These are phyloP conservation scores for Gasterosteus aculeatus DNA, from an alignment of 2,113 vertebrate species.

Conservation along the genomic window DNA sequence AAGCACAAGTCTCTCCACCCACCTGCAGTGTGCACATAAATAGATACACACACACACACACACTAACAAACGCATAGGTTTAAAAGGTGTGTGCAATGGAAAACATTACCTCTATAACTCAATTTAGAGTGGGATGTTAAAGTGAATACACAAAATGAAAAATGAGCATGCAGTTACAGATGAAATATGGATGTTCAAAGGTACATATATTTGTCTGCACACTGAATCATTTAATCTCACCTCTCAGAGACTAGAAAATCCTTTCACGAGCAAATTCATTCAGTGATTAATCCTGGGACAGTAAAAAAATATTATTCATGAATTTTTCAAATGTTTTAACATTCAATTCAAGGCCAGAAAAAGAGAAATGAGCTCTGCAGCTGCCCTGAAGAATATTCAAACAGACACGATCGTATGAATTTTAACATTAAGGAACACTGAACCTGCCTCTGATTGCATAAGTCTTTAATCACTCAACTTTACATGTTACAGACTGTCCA, in stretches of 20 bases:
- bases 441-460: slow-evolving; percentile 52
- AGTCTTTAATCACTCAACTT: slow-evolving; percentile 62
- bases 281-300: slow-evolving; percentile 70
- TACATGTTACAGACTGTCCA: slow-evolving; percentile 14
- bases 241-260: slow-evolving; percentile 61
- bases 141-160: slow-evolving; percentile 76
- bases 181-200: slow-evolving; percentile 77
- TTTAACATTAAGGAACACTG: slow-evolving; percentile 39
- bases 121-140: slow-evolving; percentile 68
- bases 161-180: slow-evolving; percentile 67
- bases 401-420: slow-evolving; percentile 47
- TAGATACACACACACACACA: slow-evolving; percentile 9
- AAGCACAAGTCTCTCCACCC: slow-evolving; percentile 27
- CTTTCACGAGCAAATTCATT: slow-evolving; percentile 70
- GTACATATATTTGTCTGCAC: slow-evolving; percentile 74
- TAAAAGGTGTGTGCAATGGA: slow-evolving; percentile 29
- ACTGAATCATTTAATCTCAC: slow-evolving; percentile 77
- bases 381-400: slow-evolving; percentile 53
- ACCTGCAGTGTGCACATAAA: slow-evolving; percentile 6
- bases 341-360: slow-evolving; percentile 45
- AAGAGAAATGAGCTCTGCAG: slow-evolving; percentile 33
- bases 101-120: slow-evolving; percentile 70
- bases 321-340: slow-evolving; percentile 58
- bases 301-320: slow-evolving; percentile 67
- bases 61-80: slow-evolving; percentile 9